phyloP scores from a whole-genome alignment of 2,797 vertebrate species.

The Scolopax rusticola region DNA sequence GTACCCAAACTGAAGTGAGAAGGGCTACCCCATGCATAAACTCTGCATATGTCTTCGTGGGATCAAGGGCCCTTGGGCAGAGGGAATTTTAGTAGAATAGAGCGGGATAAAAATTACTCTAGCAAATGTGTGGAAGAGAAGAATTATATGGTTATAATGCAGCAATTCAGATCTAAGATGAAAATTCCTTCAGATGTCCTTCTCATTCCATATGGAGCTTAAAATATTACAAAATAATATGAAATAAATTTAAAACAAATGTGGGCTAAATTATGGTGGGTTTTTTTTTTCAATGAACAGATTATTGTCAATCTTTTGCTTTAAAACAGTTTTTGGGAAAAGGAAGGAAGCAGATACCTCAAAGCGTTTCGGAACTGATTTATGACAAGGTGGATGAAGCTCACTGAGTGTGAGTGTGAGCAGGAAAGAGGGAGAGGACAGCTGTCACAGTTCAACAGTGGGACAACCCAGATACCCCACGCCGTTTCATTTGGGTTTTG shows the following conservation, averaged over 20 bases:
- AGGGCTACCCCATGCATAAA: neutral
- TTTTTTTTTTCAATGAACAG: neutral
- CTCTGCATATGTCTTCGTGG: neutral
- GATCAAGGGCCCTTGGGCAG: neutral
- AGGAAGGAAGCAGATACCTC: neutral
- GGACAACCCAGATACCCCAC: neutral
- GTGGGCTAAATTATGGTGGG: neutral
- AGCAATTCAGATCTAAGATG: neutral
- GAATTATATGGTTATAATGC: neutral
- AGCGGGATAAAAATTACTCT: neutral
- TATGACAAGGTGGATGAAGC: neutral
- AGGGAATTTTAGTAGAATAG: neutral
- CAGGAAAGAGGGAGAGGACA: neutral
- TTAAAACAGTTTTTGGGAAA: neutral
- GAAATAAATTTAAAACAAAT: constrained; percentile 51
- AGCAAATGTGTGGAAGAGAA: neutral
- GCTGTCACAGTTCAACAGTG: neutral
- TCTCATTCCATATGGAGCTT: constrained; percentile 31
- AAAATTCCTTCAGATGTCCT: constrained; percentile 42
- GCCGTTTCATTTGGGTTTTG: neutral
- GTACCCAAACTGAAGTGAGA: neutral
- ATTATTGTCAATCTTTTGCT: neutral
- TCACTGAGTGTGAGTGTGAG: neutral
- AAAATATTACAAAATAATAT: constrained; percentile 51
- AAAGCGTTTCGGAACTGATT: neutral